These are phyloP conservation scores for Miichthys miiuy DNA, from an alignment of 2,797 vertebrate species.

Conservation along the genomic window DNA sequence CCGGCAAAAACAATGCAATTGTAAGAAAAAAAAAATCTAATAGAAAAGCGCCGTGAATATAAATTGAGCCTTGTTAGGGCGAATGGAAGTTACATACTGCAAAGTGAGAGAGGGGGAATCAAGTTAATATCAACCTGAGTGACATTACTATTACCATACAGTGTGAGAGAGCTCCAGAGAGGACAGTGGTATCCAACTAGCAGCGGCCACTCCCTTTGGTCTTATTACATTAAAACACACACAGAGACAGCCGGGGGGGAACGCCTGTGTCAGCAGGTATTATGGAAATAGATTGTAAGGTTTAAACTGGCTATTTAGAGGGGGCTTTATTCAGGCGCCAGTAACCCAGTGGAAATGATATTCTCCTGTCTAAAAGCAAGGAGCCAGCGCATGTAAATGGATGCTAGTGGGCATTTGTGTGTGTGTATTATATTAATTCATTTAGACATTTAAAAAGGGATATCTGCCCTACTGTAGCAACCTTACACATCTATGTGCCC, in stretches of 20 bases:
- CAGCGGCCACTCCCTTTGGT: slow-evolving; percentile 47
- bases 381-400: slow-evolving; percentile 62
- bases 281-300: slow-evolving; percentile 78
- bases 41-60: slow-evolving; percentile 87
- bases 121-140: slow-evolving; percentile 77
- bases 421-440: slow-evolving; percentile 52
- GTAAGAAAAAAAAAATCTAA: slow-evolving; percentile 83
- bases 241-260: slow-evolving; percentile 62
- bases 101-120: slow-evolving; percentile 67
- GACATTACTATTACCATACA: slow-evolving; percentile 71
- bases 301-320: slow-evolving; percentile 74
- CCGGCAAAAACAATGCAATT: slow-evolving; percentile 77
- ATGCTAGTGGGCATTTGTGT: slow-evolving; percentile 37
- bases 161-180: slow-evolving; percentile 38
- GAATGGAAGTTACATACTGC: slow-evolving; percentile 64
- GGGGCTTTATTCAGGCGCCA: slow-evolving; percentile 68
- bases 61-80: slow-evolving; percentile 78
- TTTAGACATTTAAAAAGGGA: slow-evolving; percentile 56
- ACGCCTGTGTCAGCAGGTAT: slow-evolving; percentile 76
- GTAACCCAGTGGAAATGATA: slow-evolving; percentile 67
- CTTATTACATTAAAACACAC: slow-evolving; percentile 84
- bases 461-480: slow-evolving; percentile 34
- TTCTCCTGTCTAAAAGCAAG: slow-evolving; percentile 65
- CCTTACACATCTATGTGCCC: slow-evolving; percentile 39
- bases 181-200: slow-evolving; percentile 58